Evolutionary conservation across 1,140 invertebrate species (phyloP), one percentile per base, ranked within the genome.

Genomic region (Leptinotarsa defecta): DNA sequence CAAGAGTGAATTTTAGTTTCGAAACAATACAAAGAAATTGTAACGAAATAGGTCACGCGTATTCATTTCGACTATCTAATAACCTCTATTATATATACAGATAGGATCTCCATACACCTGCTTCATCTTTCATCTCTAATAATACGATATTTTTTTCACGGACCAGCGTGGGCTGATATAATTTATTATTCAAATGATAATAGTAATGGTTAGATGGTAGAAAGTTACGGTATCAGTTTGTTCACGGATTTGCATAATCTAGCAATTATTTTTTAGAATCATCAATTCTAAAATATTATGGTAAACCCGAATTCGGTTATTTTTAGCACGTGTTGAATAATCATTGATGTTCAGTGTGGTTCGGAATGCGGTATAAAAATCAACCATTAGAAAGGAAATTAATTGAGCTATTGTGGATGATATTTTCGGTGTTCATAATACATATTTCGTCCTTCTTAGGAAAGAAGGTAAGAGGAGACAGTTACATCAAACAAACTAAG

Each of bases 151-250:
- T 57, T 65, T 65, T 65, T 65, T 65, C 27, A 15, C 20, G 43
- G 68, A 70, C 68, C 8, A 20, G 68, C 68, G 68, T 70, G 68
- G 68, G 68, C 19, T 70, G 48, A 70, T 70, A 70, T 70, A 70
- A 70, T 48, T 70, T 70, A 70, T 70, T 52, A 70, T 52, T 48
- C 64, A 22, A 65, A 65, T 34, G 19, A 65, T 65, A 34, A 62
- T 65, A 34, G 20, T 65, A 27, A 65, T 65, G 64, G 17, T 65
- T 65, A 13, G 27, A 34, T 65, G 27, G 4, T 65, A 65, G 64
- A 65, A 65, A 65, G 64, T 65, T 17, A 57, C 64, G 13, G 27
- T 65, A 24, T 65, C 27, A 24, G 20, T 65, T 20, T 34, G 20
- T 24, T 20, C 20, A 4, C 11, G 13, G 20, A 65, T 65, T 65